Base-by-base conservation (phyloP, 2,113 vertebrate genomes). In the Perca flavescens region DNA sequence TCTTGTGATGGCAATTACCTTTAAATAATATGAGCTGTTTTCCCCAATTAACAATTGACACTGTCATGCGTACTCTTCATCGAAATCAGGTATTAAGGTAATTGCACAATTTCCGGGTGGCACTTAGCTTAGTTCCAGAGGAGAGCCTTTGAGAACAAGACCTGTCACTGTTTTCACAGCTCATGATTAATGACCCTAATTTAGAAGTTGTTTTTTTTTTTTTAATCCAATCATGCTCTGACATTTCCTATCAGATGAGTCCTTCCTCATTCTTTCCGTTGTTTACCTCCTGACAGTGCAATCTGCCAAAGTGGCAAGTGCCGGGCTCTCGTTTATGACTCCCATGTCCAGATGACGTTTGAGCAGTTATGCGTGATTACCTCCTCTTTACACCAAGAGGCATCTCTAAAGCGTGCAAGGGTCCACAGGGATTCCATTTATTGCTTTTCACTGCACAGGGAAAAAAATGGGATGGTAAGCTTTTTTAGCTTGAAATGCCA, bases 121-220 rank as follows among this genome's bases (percentile, higher is more conserved):
- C 87, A 84, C 90, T 91, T 74, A 58, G 80, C 84, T 88, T 61
- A 84, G 88, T 89, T 91, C 86, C 86, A 91, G 83, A 75, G 74
- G 76, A 91, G 76, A 85, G 90, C 91, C 83, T 87, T 81, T 63
- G 86, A 90, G 88, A 87, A 84, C 88, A 84, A 80, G 82, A 86
- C 86, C 88, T 88, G 94, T 93, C 92, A 86, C 52, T 64, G 77
- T 83, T 89, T 84, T 88, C 14, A 54, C 66, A 67, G 85, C 86
- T 74, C 61, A 75, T 95, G 95, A 96, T 95, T 95, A 94, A 96
- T 95, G 93, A 92, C 85, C 91, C 91, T 93, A 94, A 95, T 95
- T 95, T 93, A 92, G 89, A 86, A 50, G 62, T 53, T 77, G 62
- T 53, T 77, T 86, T 89, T 89, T 93, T 91, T 93, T 91, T 90